phyloP scores from a whole-genome alignment of 2,888 invertebrate genomes.

The Apotomis capreana region DNA sequence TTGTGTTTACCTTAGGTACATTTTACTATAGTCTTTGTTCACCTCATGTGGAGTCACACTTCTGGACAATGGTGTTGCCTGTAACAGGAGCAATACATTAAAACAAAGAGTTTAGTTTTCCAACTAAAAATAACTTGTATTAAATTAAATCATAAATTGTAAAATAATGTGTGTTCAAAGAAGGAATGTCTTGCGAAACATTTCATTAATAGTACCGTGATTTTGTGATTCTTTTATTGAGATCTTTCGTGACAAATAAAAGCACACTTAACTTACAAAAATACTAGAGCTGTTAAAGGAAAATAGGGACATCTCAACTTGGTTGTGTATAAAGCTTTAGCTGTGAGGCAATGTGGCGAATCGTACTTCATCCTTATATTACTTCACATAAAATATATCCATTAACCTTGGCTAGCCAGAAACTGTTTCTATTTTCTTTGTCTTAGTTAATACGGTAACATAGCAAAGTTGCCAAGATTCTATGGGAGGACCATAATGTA shows the following conservation, averaged over 20 bases:
- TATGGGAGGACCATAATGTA: constrained; percentile 4
- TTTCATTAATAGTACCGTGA: too few relatives aligned
- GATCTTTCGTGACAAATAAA: neutral
- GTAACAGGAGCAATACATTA: too few relatives aligned
- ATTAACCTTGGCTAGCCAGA: constrained; percentile 8
- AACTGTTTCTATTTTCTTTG: constrained; percentile 11
- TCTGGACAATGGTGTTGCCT: too few relatives aligned
- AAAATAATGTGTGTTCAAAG: too few relatives aligned
- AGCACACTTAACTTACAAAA: neutral
- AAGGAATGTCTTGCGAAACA: too few relatives aligned
- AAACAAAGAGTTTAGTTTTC: too few relatives aligned
- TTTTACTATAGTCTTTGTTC: too few relatives aligned
- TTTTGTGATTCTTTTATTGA: neutral
- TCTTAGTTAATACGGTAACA: constrained; percentile 13
- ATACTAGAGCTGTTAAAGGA: neutral
- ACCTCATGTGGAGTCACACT: too few relatives aligned
- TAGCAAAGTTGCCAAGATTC: constrained; percentile 21
- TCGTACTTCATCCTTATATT: constrained; percentile 2
- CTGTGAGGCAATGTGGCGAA: neutral
- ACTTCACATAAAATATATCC: constrained; percentile 19
- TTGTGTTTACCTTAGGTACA: too few relatives aligned
- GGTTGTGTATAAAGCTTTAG: neutral
- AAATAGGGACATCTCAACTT: neutral
- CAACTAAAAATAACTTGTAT: too few relatives aligned
- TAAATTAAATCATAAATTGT: too few relatives aligned